Percentiles rank a stretch among this genome's conserved stretches.
These are phyloP conservation scores for Xylocopa sonorina DNA, from an alignment of 1,140 invertebrate genomes.

Conservation along the genomic window DNA sequence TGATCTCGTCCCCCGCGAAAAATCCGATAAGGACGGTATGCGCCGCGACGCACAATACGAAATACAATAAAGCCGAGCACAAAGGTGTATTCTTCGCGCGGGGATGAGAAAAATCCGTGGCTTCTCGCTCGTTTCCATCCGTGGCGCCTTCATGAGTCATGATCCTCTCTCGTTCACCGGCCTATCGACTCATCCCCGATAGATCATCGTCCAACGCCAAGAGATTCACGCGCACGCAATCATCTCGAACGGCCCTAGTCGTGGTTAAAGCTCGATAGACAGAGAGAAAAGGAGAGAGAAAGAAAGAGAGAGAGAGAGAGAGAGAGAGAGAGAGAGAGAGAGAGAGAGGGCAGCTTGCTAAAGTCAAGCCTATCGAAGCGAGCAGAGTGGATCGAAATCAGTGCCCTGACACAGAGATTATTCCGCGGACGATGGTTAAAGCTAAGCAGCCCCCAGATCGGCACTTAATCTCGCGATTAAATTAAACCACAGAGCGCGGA, in stretches of 20 bases:
- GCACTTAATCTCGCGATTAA: slow-evolving; percentile 80
- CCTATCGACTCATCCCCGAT: slow-evolving; percentile 65
- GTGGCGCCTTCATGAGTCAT: slow-evolving; percentile 69
- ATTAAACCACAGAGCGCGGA: slow-evolving; percentile 80
- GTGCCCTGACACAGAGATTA: slow-evolving; percentile 69
- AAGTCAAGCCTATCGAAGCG: slow-evolving; percentile 18
- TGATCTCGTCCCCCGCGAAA: no score
- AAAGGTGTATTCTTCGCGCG: slow-evolving; percentile 63
- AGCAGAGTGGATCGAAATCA: slow-evolving; percentile 65
- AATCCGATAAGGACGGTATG: no score
- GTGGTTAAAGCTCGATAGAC: no score
- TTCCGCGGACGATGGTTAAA: slow-evolving; percentile 69
- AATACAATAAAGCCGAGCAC: slow-evolving; percentile 41
- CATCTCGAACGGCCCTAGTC: slow-evolving; percentile 61
- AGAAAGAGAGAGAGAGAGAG: no score
- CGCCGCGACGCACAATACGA: neutral
- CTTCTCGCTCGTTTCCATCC: slow-evolving; percentile 54
- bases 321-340: no score
- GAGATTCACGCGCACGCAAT: slow-evolving; percentile 75
- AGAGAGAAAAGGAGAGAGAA: no score
- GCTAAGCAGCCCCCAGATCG: slow-evolving; percentile 64
- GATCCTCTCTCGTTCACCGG: slow-evolving; percentile 43
- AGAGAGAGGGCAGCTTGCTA: no score
- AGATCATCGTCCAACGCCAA: slow-evolving; percentile 73
- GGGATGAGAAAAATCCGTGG: slow-evolving; percentile 60